Conservation (phyloP, 1,140 invertebrate genomes). For the Drosophila malerkotliana region DNA sequence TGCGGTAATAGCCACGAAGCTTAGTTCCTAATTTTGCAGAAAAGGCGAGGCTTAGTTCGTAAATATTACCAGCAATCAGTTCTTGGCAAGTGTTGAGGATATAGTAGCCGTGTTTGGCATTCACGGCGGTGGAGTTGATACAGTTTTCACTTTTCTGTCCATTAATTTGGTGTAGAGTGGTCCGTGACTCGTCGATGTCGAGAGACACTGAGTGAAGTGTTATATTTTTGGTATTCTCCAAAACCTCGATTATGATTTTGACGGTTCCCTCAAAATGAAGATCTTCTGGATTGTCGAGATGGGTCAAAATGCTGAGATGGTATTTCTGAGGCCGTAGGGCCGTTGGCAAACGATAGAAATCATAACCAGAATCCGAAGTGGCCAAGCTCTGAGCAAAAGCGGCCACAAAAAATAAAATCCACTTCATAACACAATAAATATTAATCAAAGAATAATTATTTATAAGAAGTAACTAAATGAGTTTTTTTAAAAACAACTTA, state of each 20-base stretch:
- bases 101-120: neutral
- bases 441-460: no score
- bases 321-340: conserved; percentile 86
- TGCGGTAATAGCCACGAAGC: neutral
- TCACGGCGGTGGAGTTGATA: neutral
- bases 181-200: neutral
- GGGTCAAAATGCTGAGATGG: neutral
- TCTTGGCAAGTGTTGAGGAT: neutral
- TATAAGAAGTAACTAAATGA: no score
- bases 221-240: conserved; percentile 86
- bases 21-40: neutral
- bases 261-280: conserved; percentile 85
- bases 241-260: conserved; percentile 85
- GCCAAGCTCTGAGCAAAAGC: conserved; percentile 21
- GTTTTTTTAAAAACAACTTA: no score
- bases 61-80: neutral
- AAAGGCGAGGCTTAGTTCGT: neutral
- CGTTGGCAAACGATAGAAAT: conserved; percentile 87
- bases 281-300: conserved; percentile 4
- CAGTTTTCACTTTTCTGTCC: neutral
- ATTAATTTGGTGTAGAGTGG: neutral
- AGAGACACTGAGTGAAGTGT: conserved; percentile 87
- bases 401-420: conserved; percentile 83
- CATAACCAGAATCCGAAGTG: conserved; percentile 26
- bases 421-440: conserved; percentile 76